A percentile compares a stretch with the other conserved stretches of the same genome.
Conservation (phyloP, 2,113 vertebrate genomes). For the Petrocephalus zakoni region DNA sequence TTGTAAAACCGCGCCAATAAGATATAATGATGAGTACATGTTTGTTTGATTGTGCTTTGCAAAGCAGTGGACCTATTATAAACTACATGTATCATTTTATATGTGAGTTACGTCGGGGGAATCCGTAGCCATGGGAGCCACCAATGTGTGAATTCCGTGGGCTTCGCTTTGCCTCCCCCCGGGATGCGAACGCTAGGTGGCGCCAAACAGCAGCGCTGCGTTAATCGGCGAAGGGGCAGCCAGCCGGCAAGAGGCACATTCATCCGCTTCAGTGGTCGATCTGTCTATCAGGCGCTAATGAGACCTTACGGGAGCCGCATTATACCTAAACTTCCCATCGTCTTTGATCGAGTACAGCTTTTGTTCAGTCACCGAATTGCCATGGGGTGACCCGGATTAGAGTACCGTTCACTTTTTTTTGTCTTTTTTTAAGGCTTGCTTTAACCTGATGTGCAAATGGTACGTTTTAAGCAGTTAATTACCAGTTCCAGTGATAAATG, state of each 20-base stretch:
- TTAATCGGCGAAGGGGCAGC: not conserved
- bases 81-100: not conserved
- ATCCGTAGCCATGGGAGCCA: not conserved
- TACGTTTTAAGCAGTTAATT: not conserved
- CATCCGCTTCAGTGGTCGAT: not conserved
- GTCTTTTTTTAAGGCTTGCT: not conserved
- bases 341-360: not conserved
- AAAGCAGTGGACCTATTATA: not conserved
- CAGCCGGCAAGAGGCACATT: not conserved
- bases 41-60: not conserved
- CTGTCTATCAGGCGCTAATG: constrained; percentile 8
- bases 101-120: not conserved
- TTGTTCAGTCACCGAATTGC: not conserved
- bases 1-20: not conserved
- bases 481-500: not conserved
- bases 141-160: not conserved
- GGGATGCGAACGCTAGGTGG: constrained; percentile 14
- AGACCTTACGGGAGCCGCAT: constrained; percentile 10
- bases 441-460: not conserved
- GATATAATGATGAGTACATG: not conserved
- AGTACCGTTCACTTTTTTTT: not conserved
- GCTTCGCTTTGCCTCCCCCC: not conserved
- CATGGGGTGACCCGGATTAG: not conserved
- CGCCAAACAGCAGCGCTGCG: not conserved
- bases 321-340: constrained; percentile 9